Evolutionary conservation across 2,797 vertebrate species (phyloP).

Genomic region (Paedocypris micromegethes): DNA sequence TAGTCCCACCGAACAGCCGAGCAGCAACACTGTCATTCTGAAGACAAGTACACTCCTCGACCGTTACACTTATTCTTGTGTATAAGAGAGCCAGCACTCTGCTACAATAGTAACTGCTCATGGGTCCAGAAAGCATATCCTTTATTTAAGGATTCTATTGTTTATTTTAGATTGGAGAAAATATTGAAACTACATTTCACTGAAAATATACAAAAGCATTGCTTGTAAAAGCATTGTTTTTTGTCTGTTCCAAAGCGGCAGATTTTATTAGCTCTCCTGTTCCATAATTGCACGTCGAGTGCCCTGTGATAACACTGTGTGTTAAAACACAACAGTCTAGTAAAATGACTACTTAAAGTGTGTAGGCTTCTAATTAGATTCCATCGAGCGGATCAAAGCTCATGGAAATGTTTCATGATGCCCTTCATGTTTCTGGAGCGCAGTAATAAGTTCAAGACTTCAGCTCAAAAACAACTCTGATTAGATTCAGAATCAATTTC

Average conservation of each 20-base stretch:
- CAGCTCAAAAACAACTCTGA: neutral
- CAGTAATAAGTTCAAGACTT: slow-evolving; percentile 8
- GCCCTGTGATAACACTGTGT: neutral
- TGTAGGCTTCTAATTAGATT: neutral
- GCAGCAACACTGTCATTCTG: no score
- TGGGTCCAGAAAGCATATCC: no score
- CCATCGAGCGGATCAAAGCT: slow-evolving; percentile 14
- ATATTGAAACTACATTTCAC: no score
- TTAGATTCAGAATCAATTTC: neutral
- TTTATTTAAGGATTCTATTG: no score
- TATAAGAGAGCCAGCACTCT: no score
- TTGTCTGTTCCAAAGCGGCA: no score
- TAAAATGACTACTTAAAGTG: neutral
- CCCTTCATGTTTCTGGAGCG: slow-evolving; percentile 4
- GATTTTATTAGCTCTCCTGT: neutral
- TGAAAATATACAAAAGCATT: neutral
- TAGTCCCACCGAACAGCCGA: no score
- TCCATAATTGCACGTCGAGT: neutral
- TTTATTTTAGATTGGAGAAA: no score
- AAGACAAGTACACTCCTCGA: no score
- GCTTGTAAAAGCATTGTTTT: no score
- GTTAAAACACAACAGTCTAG: neutral
- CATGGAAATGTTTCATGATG: slow-evolving; percentile 5
- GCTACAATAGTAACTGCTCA: no score
- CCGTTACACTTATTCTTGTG: no score